Evolutionary conservation across 2,113 vertebrate genomes (phyloP), one percentile per base, ranked within the genome.

Genomic region (Psilopsiagon aurifrons): DNA sequence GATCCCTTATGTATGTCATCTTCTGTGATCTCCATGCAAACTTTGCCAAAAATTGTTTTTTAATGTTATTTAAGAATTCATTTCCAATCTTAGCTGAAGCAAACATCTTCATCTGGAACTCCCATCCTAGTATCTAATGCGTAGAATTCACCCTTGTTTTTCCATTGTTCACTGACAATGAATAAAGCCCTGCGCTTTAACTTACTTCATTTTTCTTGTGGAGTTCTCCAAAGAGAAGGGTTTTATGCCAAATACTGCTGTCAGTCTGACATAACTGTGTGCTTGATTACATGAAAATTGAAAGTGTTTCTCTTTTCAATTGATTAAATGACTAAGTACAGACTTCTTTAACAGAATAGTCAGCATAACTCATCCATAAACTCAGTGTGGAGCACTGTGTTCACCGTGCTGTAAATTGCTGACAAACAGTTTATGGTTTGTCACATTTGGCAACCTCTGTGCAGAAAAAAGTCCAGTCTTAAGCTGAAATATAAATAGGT

Each of bases 221-320:
- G 51, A 69, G 66, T 66, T 83, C 52, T 92, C 81, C 59, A 66
- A 94, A 88, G 44, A 81, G 90, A 92, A 91, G 77, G 59, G 24
- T 24, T 75, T 35, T n/a, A 71, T 95, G 94, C 86, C 94, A 95
- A 95, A 47, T 33, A 13, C 28, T 81, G 63, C 87, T 89, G 75
- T 96, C 43, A 81, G 51, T 69, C 47, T 84, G 68, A 88, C 85
- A 87, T 85, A 97, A 96, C 79, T 89, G 33, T 70, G 54, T 76
- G 69, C 29, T 44, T 75, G 70, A 79, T 93, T 76, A 73, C 79
- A 83, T 64, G 70, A 96, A 95, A 93, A 90, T 27, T 83, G 83
- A 92, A 96, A 92, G 79, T 95, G 55, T 96, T 79, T 95, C 90
- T 66, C 91, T 91, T 90, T 95, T 77, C 87, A 92, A 95, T 83